These are phyloP conservation scores for Enoplosus armatus DNA, from an alignment of 2,797 vertebrate genomes.

Conservation along the genomic window DNA sequence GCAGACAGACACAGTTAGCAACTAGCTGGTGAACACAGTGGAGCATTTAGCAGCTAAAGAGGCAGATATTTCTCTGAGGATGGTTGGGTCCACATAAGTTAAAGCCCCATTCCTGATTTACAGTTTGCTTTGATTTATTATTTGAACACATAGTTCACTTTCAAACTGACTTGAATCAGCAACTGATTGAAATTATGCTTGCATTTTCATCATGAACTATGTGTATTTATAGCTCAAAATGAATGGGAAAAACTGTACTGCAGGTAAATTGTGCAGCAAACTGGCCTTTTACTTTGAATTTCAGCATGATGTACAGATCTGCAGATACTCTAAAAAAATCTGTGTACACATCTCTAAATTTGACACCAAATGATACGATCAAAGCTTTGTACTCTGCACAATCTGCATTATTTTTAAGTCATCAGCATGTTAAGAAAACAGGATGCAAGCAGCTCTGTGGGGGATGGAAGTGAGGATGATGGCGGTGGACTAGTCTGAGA, in stretches of 20 bases:
- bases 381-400: conserved; percentile 30
- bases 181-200: background rate
- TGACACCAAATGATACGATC: conserved; percentile 18
- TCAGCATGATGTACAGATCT: conserved; percentile 7
- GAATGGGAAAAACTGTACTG: background rate
- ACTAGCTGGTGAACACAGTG: conserved; percentile 1
- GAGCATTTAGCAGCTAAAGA: background rate
- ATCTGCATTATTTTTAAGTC: conserved; percentile 51
- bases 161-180: background rate
- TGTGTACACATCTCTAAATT: background rate
- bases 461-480: conserved; percentile 66
- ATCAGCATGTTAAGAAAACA: conserved; percentile 63
- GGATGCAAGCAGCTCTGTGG: conserved; percentile 55
- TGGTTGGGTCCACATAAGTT: background rate
- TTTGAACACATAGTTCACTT: background rate
- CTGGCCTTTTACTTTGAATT: background rate
- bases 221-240: background rate
- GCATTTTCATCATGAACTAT: background rate
- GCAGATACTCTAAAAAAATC: conserved; percentile 15
- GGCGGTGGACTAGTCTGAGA: conserved; percentile 66
- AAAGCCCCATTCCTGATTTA: background rate
- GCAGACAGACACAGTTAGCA: background rate
- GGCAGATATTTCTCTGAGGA: background rate
- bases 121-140: background rate
- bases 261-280: background rate